phyloP scores from a whole-genome alignment of 2,797 vertebrate genomes.

The Gorsachius magnificus region DNA sequence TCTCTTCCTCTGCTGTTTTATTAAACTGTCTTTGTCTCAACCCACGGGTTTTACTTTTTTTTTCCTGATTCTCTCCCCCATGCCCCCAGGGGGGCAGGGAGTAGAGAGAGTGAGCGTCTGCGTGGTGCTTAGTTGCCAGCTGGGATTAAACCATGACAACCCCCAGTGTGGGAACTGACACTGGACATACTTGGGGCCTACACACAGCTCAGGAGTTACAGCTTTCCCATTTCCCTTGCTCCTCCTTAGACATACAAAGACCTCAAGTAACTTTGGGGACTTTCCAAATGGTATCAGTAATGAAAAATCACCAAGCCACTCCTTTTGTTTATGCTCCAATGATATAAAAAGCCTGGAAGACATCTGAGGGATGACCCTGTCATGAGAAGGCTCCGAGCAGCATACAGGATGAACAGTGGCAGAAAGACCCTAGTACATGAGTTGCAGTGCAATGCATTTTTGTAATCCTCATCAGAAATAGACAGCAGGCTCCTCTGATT shows the following conservation, averaged over 20 bases:
- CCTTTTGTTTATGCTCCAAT: background rate
- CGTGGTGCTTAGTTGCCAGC: too few species aligned
- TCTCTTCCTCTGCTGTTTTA: too few species aligned
- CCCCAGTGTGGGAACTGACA: background rate
- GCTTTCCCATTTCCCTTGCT: background rate
- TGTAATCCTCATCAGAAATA: background rate
- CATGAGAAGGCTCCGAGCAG: rapidly evolving
- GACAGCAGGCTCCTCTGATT: background rate
- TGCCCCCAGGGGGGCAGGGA: too few species aligned
- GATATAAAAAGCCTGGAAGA: background rate
- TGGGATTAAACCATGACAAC: too few species aligned
- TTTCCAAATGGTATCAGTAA: background rate
- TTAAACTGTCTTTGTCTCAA: too few species aligned
- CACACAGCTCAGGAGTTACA: rapidly evolving
- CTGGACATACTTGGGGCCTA: background rate
- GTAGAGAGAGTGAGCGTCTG: too few species aligned
- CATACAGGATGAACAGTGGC: background rate
- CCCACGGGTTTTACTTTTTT: too few species aligned
- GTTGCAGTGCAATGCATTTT: background rate
- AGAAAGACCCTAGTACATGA: background rate
- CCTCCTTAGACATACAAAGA: background rate
- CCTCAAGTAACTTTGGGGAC: background rate
- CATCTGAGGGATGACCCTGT: background rate
- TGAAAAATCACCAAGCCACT: background rate
- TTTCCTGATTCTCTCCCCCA: too few species aligned